Conservation (phyloP, 2,888 invertebrate genomes). For the Ecliptopera silaceata region DNA sequence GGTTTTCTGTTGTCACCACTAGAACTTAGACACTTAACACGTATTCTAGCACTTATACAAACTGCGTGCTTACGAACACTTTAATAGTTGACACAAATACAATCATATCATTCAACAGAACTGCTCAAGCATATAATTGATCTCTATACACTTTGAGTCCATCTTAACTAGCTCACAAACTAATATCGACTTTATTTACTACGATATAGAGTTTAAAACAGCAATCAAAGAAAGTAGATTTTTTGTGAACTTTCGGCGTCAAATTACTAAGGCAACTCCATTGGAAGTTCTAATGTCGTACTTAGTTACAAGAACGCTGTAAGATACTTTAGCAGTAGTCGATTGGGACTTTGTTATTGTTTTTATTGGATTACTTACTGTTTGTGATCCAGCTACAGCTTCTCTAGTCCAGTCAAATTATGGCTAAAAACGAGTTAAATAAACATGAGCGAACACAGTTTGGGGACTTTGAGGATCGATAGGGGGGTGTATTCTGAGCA, state of each 20-base stretch:
- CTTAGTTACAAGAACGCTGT: slow-evolving; percentile 20
- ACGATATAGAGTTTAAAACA: not conserved
- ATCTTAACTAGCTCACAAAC: slow-evolving; percentile 2
- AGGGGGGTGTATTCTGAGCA: no score
- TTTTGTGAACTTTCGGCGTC: slow-evolving; percentile 22
- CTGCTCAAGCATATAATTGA: slow-evolving; percentile 20
- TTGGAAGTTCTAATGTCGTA: slow-evolving; percentile 23
- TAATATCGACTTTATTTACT: slow-evolving; percentile 4
- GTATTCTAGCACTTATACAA: slow-evolving; percentile 6
- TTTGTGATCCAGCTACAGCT: not conserved
- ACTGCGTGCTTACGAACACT: slow-evolving; percentile 14
- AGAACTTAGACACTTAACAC: not conserved
- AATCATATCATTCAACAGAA: slow-evolving; percentile 26
- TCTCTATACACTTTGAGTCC: slow-evolving; percentile 20
- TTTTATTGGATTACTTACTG: slow-evolving; percentile 10
- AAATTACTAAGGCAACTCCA: slow-evolving; percentile 18
- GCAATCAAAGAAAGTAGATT: not conserved
- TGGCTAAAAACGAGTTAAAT: no score
- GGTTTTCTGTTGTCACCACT: not conserved
- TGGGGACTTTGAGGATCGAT: no score
- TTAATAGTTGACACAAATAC: slow-evolving; percentile 30
- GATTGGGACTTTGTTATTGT: slow-evolving; percentile 18
- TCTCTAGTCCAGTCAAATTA: no score
- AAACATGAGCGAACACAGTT: no score
- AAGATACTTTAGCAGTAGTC: slow-evolving; percentile 20